Conservation (phyloP, 2,113 vertebrate genomes). For the Machaerirhynchus nigripectus region DNA sequence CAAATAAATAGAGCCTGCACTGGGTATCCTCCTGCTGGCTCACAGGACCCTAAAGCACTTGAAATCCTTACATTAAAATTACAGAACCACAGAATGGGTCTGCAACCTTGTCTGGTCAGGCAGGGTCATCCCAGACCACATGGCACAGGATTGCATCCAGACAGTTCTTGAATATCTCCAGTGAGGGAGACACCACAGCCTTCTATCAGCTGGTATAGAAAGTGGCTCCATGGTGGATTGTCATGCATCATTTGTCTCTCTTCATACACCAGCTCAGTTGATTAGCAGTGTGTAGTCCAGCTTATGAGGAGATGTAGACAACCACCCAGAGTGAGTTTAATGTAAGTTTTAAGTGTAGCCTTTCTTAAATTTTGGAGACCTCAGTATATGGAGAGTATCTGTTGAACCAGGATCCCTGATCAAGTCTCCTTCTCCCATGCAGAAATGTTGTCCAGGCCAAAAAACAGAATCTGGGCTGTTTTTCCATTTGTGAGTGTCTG, state of each 20-base stretch:
- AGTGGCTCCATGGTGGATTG: not conserved
- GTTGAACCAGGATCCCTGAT: not conserved
- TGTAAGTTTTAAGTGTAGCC: not conserved
- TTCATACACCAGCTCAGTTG: not conserved
- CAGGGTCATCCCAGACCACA: not conserved
- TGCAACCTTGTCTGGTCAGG: not conserved
- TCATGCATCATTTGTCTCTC: not conserved
- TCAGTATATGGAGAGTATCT: not conserved
- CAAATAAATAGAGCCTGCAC: not conserved
- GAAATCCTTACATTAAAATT: not conserved
- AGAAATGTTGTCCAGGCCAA: not conserved
- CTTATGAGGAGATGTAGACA: not conserved
- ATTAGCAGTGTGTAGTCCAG: not conserved
- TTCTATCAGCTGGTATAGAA: accelerated
- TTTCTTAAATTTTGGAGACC: not conserved
- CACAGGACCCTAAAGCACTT: not conserved
- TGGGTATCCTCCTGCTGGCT: not conserved
- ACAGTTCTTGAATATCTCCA: not conserved
- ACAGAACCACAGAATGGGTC: not conserved
- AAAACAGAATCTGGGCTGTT: not conserved
- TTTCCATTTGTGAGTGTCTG: not conserved
- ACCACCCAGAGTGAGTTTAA: not conserved
- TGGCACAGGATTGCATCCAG: not conserved
- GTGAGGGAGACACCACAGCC: not conserved
- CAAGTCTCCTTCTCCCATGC: not conserved